A percentile compares a stretch with the other conserved stretches of the same genome.
phyloP scores from a whole-genome alignment of 1,140 invertebrate genomes.

The Aplysia californica region DNA sequence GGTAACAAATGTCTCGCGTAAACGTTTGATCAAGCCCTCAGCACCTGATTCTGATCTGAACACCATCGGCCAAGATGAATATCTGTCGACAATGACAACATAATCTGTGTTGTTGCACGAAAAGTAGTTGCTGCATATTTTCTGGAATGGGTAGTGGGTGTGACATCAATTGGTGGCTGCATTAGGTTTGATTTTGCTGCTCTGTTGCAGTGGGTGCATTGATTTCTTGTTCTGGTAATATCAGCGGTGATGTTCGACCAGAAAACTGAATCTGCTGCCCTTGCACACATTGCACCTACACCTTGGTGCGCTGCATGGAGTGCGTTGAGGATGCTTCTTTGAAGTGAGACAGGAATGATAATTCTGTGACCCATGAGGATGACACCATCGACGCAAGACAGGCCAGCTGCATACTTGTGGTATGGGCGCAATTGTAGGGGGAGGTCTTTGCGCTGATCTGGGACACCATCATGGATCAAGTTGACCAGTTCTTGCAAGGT shows the following conservation, averaged over 20 bases:
- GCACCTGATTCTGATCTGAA: constrained; percentile 25
- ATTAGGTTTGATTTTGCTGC: constrained; percentile 33
- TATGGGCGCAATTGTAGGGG: constrained; percentile 18
- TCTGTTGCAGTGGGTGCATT: constrained; percentile 34
- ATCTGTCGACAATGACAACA: constrained; percentile 26
- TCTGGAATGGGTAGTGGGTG: constrained; percentile 37
- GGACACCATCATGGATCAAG: constrained; percentile 29
- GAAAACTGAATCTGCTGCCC: constrained; percentile 32
- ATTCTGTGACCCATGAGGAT: constrained; percentile 32
- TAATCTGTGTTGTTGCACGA: constrained; percentile 5
- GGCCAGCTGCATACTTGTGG: constrained; percentile 20
- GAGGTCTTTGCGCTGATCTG: constrained; percentile 21
- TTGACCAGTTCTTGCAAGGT: constrained; percentile 14
- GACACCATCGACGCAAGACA: constrained; percentile 31
- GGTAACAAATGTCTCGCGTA: constrained; percentile 34
- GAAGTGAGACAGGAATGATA: constrained; percentile 25
- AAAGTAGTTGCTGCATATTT: constrained; percentile 32
- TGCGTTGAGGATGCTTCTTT: not conserved
- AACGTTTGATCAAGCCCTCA: constrained; percentile 16
- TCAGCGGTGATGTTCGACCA: constrained; percentile 24
- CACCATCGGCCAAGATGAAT: constrained; percentile 29
- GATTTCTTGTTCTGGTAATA: constrained; percentile 25
- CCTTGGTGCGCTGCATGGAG: constrained; percentile 43
- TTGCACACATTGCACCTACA: constrained; percentile 34
- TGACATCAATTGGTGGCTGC: constrained; percentile 24